Evolutionary conservation across 2,888 invertebrate species (phyloP).

Genomic region (Gari tellinella): DNA sequence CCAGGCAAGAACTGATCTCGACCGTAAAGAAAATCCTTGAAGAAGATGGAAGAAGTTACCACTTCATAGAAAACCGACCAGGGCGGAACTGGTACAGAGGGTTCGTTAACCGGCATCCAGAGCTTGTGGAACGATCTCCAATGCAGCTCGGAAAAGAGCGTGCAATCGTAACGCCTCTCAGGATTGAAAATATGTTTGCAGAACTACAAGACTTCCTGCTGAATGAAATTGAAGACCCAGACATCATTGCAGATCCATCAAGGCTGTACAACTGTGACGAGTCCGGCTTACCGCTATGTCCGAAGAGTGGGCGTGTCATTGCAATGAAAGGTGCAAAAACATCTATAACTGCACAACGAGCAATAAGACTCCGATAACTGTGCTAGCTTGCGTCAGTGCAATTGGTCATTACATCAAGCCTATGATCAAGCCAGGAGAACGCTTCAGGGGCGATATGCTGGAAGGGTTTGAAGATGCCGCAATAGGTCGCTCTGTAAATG

Average conservation of each 20-base stretch:
- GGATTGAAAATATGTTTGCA: neutral
- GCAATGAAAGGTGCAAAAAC: conserved; percentile 7
- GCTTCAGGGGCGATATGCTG: conserved; percentile 26
- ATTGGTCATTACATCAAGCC: conserved; percentile 11
- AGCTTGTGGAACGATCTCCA: conserved; percentile 3
- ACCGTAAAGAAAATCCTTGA: conserved; percentile 11
- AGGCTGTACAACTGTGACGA: conserved; percentile 39
- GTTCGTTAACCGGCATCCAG: conserved; percentile 22
- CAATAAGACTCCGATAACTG: conserved; percentile 47
- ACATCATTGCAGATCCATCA: conserved; percentile 7
- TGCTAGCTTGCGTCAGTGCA: conserved; percentile 35
- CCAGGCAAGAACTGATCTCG: conserved; percentile 5
- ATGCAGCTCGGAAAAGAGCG: conserved; percentile 8
- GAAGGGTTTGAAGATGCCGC: conserved; percentile 38
- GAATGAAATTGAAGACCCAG: neutral
- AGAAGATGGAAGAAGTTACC: conserved; percentile 9
- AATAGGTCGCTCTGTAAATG: conserved; percentile 17
- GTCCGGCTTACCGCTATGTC: conserved; percentile 35
- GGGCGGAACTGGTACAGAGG: conserved; percentile 16
- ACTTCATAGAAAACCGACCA: conserved; percentile 13
- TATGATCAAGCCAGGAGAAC: conserved; percentile 40
- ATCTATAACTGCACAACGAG: conserved; percentile 20
- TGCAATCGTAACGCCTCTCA: neutral
- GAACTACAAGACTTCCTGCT: neutral
- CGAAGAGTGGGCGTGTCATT: conserved; percentile 36